Evolutionary conservation across 2,113 vertebrate species (phyloP).

Genomic region (Onychostoma macrolepis): DNA sequence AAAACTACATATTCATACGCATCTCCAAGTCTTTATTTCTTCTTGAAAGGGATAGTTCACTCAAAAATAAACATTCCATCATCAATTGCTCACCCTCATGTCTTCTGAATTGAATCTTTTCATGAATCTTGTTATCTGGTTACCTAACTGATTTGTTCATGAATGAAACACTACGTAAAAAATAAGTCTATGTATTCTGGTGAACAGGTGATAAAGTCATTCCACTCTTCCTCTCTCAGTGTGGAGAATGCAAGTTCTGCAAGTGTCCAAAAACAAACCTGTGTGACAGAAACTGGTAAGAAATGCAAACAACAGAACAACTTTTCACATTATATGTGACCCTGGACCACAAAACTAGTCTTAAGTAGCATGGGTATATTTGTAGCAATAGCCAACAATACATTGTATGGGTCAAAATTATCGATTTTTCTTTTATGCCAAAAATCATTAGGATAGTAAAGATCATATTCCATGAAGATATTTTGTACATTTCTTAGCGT

Average conservation of each 20-base stretch:
- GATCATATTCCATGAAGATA: no score
- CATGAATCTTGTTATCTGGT: neutral
- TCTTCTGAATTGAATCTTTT: neutral
- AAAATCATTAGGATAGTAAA: no score
- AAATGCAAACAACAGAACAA: neutral
- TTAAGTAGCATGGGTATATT: no score
- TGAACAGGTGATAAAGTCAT: conserved; percentile 85
- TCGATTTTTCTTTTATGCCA: no score
- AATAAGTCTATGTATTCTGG: neutral
- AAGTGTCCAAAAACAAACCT: conserved; percentile 79
- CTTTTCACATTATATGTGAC: no score
- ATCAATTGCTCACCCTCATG: neutral
- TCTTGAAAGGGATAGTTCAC: neutral
- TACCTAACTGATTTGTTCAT: neutral
- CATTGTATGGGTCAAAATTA: no score
- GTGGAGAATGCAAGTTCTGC: conserved; percentile 81
- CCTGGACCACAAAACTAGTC: no score
- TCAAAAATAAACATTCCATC: neutral
- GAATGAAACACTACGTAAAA: neutral
- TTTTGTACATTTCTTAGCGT: no score
- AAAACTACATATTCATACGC: neutral
- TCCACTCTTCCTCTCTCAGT: conserved; percentile 80
- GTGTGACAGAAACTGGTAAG: conserved; percentile 79
- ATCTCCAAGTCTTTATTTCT: neutral
- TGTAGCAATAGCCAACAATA: no score